Evolutionary conservation across 2,888 invertebrate genomes (phyloP).

Genomic region (Polydrusus pterygomalis): DNA sequence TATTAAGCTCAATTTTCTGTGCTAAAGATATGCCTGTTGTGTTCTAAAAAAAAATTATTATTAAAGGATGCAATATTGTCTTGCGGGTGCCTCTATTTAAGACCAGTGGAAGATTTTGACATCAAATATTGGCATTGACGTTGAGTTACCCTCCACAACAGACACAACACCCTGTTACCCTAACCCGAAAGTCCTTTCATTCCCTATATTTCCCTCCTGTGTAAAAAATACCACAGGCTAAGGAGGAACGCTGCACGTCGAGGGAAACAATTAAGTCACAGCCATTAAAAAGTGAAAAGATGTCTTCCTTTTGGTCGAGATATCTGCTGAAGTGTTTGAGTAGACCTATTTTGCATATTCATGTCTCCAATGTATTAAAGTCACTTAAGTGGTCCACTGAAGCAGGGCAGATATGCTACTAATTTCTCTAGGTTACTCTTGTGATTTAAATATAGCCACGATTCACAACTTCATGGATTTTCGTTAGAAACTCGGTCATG

Average conservation of each 20-base stretch:
- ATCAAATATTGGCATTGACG: conserved; percentile 46
- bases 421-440: conserved; percentile 61
- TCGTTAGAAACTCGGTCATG: conserved; percentile 66
- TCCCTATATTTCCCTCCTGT: not conserved
- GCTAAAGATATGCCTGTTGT: conserved; percentile 70
- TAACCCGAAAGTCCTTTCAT: conserved; percentile 2
- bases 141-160: conserved; percentile 31
- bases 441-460: conserved; percentile 62
- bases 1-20: conserved; percentile 72
- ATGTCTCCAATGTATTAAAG: conserved; percentile 29
- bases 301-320: conserved; percentile 66
- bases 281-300: conserved; percentile 16
- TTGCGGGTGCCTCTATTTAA: conserved; percentile 71
- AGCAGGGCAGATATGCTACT: conserved; percentile 66
- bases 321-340: conserved; percentile 62
- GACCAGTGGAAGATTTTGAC: conserved; percentile 71
- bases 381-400: conserved; percentile 67
- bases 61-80: conserved; percentile 67
- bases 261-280: conserved; percentile 25
- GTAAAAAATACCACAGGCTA: conserved; percentile 23
- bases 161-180: not conserved
- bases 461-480: conserved; percentile 64
- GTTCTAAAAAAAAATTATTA: conserved; percentile 62
- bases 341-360: conserved; percentile 56
- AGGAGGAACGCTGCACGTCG: conserved; percentile 28